Evolutionary conservation across 2,888 invertebrate genomes (phyloP).

Genomic region (Tachina fera): DNA sequence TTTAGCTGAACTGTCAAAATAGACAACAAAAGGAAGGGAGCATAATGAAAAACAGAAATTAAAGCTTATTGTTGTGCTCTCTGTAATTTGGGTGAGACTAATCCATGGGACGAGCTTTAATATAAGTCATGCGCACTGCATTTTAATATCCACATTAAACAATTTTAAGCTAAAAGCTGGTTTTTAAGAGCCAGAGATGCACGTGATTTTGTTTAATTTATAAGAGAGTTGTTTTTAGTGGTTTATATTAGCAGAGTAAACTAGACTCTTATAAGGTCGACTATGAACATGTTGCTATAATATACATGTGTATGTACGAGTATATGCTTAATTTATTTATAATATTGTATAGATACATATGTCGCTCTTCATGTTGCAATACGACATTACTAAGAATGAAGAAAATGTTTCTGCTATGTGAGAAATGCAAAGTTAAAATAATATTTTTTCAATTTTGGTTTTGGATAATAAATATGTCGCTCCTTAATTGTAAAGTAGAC

Average conservation of each 20-base stretch:
- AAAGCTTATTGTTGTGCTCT: not conserved
- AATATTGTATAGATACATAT: not conserved
- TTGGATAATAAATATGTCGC: no score
- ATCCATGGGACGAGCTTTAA: not conserved
- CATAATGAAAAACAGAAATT: not conserved
- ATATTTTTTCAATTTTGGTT: no score
- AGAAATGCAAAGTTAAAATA: no score
- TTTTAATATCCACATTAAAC: conserved; percentile 42
- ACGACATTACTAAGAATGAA: no score
- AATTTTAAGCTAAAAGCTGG: not conserved
- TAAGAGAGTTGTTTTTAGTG: conserved; percentile 21
- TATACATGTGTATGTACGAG: not conserved
- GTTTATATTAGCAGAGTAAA: not conserved
- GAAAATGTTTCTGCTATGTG: no score
- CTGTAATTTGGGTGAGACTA: not conserved
- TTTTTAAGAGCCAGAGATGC: not conserved
- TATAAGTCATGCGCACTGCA: conserved; percentile 60
- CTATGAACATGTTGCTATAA: conserved; percentile 39
- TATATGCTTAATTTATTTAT: conserved; percentile 23
- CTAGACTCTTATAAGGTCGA: not conserved
- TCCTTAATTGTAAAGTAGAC: no score
- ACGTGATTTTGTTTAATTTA: conserved; percentile 26
- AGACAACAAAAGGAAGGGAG: not conserved
- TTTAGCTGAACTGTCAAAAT: conserved; percentile 58
- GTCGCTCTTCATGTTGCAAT: not conserved